Conservation (phyloP, 2,113 vertebrate genomes). For the Laticauda colubrina region DNA sequence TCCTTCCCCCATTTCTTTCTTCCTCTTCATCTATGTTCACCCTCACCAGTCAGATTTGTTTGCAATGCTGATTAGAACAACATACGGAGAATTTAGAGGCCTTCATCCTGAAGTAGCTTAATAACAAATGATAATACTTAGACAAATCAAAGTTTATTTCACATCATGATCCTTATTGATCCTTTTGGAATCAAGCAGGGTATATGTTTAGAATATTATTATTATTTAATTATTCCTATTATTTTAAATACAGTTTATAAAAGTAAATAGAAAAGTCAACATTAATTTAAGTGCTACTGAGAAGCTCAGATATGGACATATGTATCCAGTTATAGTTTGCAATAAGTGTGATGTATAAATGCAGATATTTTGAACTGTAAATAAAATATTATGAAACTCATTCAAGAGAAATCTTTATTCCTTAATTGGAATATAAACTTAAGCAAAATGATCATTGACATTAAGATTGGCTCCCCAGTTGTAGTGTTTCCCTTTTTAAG, state of each 20-base stretch:
- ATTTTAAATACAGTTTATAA: not conserved
- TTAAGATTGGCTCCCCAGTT: slow-evolving; percentile 61
- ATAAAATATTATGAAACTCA: slow-evolving; percentile 46
- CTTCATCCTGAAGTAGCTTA: not conserved
- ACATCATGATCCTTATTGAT: not conserved
- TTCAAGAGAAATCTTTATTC: slow-evolving; percentile 49
- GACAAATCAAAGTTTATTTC: not conserved
- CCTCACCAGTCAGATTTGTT: not conserved
- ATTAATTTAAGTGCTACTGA: not conserved
- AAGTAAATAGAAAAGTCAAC: not conserved
- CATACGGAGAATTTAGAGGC: not conserved
- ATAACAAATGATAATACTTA: not conserved
- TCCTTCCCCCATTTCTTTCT: not conserved
- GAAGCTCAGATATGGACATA: not conserved
- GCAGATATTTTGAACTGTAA: slow-evolving; percentile 30
- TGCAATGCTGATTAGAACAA: not conserved
- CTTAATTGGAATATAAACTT: slow-evolving; percentile 64
- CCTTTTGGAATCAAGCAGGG: not conserved
- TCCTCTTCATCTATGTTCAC: not conserved
- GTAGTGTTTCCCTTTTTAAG: slow-evolving; percentile 64
- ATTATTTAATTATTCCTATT: not conserved
- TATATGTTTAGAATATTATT: not conserved
- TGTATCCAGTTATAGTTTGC: not conserved
- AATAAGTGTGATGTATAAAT: not conserved
- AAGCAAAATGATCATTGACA: slow-evolving; percentile 73